Evolutionary conservation across 2,113 vertebrate genomes (phyloP).

Genomic region (Siniperca knerii): DNA sequence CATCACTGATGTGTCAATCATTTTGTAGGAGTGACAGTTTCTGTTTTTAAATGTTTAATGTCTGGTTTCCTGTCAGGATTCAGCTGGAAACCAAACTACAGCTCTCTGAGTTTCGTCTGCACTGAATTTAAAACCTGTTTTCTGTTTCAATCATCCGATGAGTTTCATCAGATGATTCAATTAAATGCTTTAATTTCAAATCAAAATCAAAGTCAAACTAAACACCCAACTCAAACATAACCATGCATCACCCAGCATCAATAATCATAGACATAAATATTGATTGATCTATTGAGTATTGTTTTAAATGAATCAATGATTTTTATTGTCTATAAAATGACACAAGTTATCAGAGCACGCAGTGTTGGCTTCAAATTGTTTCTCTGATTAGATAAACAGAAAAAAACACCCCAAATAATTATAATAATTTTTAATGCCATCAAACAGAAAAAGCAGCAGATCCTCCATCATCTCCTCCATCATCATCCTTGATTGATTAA

Average conservation of each 20-base stretch:
- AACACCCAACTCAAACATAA: not conserved
- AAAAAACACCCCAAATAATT: too few relatives aligned
- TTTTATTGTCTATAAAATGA: not conserved
- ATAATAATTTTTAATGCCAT: too few relatives aligned
- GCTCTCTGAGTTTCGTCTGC: not conserved
- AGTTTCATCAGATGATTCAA: not conserved
- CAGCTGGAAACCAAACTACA: not conserved
- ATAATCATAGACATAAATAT: not conserved
- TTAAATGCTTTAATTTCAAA: too few relatives aligned
- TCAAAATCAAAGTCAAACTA: too few relatives aligned
- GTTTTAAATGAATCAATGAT: not conserved
- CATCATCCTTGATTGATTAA: not conserved
- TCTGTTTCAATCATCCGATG: too few relatives aligned
- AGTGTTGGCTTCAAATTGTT: not conserved
- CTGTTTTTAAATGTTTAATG: not conserved
- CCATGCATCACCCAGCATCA: not conserved
- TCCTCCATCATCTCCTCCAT: not conserved
- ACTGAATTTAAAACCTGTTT: slow-evolving; percentile 2
- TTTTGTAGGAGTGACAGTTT: not conserved
- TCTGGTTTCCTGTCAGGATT: not conserved
- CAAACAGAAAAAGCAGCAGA: too few relatives aligned
- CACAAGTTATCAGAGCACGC: not conserved
- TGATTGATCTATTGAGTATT: not conserved
- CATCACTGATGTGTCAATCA: not conserved
- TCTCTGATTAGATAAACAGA: too few relatives aligned